These are phyloP conservation scores for Sitodiplosis mosellana DNA, from an alignment of 1,140 invertebrate genomes.

Conservation along the genomic window DNA sequence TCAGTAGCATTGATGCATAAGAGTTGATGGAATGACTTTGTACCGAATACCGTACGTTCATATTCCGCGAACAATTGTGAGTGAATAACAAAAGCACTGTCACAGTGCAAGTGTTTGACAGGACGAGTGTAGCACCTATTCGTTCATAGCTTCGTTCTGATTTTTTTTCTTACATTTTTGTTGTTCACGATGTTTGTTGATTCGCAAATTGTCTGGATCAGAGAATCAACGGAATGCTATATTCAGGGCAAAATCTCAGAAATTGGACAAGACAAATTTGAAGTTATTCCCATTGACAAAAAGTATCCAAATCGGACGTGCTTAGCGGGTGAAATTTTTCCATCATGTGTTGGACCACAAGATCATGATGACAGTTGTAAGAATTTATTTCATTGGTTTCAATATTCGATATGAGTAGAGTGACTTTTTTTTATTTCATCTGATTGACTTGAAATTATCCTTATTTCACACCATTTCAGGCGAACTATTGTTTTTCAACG, in stretches of 20 bases:
- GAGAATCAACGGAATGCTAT: slow-evolving; percentile 77
- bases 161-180: too few species aligned
- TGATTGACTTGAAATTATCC: neutral
- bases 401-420: too few species aligned
- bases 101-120: too few species aligned
- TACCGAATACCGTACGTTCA: too few species aligned
- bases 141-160: too few species aligned
- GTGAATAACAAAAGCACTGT: too few species aligned
- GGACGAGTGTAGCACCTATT: too few species aligned
- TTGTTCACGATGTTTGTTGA: slow-evolving; percentile 34
- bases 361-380: slow-evolving; percentile 94
- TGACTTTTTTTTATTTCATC: too few species aligned
- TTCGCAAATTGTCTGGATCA: slow-evolving; percentile 81
- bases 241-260: slow-evolving; percentile 77
- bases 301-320: slow-evolving; percentile 41
- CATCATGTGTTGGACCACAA: slow-evolving; percentile 72
- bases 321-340: slow-evolving; percentile 59
- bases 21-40: too few species aligned
- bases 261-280: slow-evolving; percentile 66
- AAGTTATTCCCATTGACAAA: slow-evolving; percentile 57
- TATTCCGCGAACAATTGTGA: too few species aligned
- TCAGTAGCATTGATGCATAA: too few species aligned
- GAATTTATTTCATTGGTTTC: too few species aligned
- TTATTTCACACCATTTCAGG: slow-evolving; percentile 38
- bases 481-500: slow-evolving; percentile 95